These are phyloP conservation scores for Carassius auratus DNA, from an alignment of 2,113 vertebrate genomes.

Conservation along the genomic window DNA sequence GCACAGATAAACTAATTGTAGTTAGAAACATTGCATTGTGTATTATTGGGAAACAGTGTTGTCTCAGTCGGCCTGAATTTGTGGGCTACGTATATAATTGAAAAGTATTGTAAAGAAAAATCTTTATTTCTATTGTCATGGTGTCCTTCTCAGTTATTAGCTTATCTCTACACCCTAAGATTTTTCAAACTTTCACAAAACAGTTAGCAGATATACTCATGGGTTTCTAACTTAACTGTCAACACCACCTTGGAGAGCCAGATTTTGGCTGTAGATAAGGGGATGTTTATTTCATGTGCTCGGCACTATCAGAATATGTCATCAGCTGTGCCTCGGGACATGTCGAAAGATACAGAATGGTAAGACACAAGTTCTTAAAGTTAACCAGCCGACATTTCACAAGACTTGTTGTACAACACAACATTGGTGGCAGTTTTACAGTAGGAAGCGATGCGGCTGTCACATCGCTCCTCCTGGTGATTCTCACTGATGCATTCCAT, in stretches of 20 bases:
- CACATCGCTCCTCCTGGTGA: slow-evolving; percentile 44
- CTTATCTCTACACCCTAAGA: not conserved
- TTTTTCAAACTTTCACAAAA: not conserved
- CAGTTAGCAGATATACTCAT: slow-evolving; percentile 20
- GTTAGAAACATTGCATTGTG: not conserved
- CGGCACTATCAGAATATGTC: slow-evolving; percentile 23
- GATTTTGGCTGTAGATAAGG: not conserved
- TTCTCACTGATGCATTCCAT: not conserved
- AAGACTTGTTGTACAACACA: slow-evolving; percentile 26
- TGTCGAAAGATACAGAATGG: slow-evolving; percentile 5
- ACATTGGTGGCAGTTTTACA: not conserved
- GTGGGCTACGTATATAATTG: not conserved
- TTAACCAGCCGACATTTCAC: slow-evolving; percentile 57
- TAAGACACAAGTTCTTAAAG: slow-evolving; percentile 63
- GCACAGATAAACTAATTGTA: not conserved
- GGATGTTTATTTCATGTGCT: slow-evolving; percentile 21
- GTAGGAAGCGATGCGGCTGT: slow-evolving; percentile 56
- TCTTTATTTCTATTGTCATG: not conserved
- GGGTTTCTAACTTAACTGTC: slow-evolving; percentile 25
- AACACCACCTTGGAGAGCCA: slow-evolving; percentile 14
- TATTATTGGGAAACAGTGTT: not conserved
- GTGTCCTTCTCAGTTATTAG: slow-evolving; percentile 5
- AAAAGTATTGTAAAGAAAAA: slow-evolving; percentile 3
- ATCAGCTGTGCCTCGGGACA: slow-evolving; percentile 28
- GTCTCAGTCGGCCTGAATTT: not conserved